Evolutionary conservation across 2,888 invertebrate species (phyloP).

Genomic region (Drosophila emarginata): DNA sequence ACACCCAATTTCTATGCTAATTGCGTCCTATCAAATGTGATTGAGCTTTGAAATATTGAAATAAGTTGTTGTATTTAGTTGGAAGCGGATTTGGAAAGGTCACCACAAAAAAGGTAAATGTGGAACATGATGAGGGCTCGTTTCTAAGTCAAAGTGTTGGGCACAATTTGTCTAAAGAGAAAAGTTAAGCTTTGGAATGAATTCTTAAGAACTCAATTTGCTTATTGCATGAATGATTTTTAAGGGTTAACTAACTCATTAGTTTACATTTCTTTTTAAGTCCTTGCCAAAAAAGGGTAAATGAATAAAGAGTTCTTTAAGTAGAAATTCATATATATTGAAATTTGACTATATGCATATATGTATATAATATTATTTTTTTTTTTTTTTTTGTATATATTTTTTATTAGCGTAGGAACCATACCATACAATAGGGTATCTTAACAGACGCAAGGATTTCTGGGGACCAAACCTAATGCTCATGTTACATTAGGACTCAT

Average conservation of each 20-base stretch:
- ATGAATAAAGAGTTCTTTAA: not conserved
- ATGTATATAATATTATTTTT: too few relatives aligned
- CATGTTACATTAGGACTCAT: too few relatives aligned
- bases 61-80: conserved; percentile 26
- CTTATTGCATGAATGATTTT: not conserved
- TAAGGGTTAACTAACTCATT: conserved; percentile 1
- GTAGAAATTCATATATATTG: not conserved
- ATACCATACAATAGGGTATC: too few relatives aligned
- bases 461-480: too few relatives aligned
- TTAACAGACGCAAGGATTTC: too few relatives aligned
- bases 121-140: not conserved
- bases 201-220: not conserved
- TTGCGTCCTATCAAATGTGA: conserved; percentile 43
- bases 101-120: conserved; percentile 21
- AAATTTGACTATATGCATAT: too few relatives aligned
- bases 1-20: conserved; percentile 76
- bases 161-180: not conserved
- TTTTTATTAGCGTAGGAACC: too few relatives aligned
- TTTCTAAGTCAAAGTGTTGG: not conserved
- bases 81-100: conserved; percentile 5
- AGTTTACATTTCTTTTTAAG: too few relatives aligned
- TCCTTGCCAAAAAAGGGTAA: not conserved
- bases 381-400: too few relatives aligned
- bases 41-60: conserved; percentile 24
- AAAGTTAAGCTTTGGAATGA: not conserved